A percentile compares a stretch with the other conserved stretches of the same genome.
Evolutionary conservation across 2,113 vertebrate genomes (phyloP).

Genomic region (Gobius niger): DNA sequence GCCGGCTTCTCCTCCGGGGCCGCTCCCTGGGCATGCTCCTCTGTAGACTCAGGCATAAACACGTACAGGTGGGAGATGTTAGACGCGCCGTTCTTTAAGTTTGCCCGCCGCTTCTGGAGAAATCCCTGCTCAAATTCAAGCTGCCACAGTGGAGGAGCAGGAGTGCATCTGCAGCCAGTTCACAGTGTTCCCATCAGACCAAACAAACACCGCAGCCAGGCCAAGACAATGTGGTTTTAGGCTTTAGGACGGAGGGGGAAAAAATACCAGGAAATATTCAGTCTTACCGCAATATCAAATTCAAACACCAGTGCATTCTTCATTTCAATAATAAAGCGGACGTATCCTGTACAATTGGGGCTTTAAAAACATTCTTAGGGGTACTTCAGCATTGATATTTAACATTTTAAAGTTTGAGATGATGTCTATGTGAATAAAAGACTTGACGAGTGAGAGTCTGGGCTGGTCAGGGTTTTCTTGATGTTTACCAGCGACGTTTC

Average conservation of each 20-base stretch:
- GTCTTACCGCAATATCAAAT: too few relatives aligned
- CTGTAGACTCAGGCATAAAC: constrained; percentile 9
- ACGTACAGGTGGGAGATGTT: constrained; percentile 28
- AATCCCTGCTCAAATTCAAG: constrained; percentile 52
- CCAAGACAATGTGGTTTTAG: constrained; percentile 14
- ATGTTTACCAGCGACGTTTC: too few relatives aligned
- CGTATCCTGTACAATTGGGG: too few relatives aligned
- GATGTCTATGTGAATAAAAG: too few relatives aligned
- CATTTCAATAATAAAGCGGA: too few relatives aligned
- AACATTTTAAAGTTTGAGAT: too few relatives aligned
- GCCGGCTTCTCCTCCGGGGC: neutral
- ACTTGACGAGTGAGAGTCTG: too few relatives aligned
- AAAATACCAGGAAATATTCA: too few relatives aligned
- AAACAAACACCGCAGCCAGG: constrained; percentile 7
- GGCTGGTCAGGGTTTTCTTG: too few relatives aligned
- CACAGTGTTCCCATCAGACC: constrained; percentile 37
- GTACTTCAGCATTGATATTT: too few relatives aligned
- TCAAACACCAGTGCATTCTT: too few relatives aligned
- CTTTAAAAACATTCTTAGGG: too few relatives aligned
- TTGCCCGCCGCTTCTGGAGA: constrained; percentile 36
- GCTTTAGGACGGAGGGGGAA: neutral
- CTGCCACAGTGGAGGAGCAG: constrained; percentile 23
- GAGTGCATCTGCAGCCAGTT: constrained; percentile 10
- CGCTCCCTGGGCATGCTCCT: neutral
- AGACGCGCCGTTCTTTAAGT: constrained; percentile 28